phyloP scores from a whole-genome alignment of 1,140 invertebrate genomes.

The Thaumatotibia leucotreta region DNA sequence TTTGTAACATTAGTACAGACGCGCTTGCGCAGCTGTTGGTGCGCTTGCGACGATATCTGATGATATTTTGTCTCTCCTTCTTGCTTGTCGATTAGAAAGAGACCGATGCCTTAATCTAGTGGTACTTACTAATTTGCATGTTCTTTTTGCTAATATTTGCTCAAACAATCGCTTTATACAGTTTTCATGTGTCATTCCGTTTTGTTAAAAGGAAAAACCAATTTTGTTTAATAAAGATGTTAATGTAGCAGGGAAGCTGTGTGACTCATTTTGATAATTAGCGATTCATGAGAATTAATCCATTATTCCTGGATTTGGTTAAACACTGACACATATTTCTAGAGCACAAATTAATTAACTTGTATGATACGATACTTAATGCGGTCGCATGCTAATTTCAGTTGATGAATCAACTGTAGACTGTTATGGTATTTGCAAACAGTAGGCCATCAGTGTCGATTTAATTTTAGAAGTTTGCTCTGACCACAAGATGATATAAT shows the following conservation, averaged over 20 bases:
- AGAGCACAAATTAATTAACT: conserved; percentile 3
- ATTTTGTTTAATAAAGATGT: not conserved
- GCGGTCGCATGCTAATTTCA: not conserved
- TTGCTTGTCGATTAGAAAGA: not conserved
- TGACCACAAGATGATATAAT: conserved; percentile 9
- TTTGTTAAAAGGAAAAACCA: not conserved
- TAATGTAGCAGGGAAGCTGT: not conserved
- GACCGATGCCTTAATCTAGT: not conserved
- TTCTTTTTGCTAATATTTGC: conserved; percentile 20
- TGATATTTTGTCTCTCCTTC: conserved; percentile 14
- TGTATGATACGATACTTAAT: not conserved
- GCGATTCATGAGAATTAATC: not conserved
- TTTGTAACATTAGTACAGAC: not conserved
- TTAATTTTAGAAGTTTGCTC: not conserved
- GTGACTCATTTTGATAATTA: conserved; percentile 4
- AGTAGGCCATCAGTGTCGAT: not conserved
- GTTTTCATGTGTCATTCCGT: not conserved
- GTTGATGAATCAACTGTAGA: not conserved
- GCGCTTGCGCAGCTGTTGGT: conserved; percentile 50
- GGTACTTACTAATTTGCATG: not conserved
- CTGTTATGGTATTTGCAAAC: not conserved
- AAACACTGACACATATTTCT: not conserved
- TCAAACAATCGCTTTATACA: conserved; percentile 13
- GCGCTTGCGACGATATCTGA: conserved; percentile 11
- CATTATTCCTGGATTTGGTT: conserved; percentile 4